phyloP scores from a whole-genome alignment of 2,888 invertebrate genomes.

The Apotomis capreana region DNA sequence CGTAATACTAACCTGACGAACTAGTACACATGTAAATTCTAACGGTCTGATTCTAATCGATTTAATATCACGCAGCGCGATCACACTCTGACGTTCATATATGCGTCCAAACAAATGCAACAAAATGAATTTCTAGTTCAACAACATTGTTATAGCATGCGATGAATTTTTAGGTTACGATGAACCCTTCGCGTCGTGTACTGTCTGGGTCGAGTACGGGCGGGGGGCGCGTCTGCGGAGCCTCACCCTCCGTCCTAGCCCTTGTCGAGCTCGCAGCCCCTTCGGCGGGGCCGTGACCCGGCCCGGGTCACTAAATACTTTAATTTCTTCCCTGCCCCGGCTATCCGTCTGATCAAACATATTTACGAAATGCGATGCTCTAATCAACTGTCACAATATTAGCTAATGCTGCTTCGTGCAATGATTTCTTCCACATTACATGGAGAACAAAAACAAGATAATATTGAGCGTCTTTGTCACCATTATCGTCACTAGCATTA shows the following conservation, averaged over 20 bases:
- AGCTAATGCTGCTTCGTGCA: background rate
- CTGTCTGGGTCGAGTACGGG: slow-evolving; percentile 25
- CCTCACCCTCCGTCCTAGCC: slow-evolving; percentile 45
- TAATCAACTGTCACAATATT: slow-evolving; percentile 10
- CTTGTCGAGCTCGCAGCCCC: slow-evolving; percentile 44
- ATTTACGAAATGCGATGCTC: slow-evolving; percentile 16
- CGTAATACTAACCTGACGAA: slow-evolving; percentile 6
- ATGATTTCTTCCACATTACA: background rate
- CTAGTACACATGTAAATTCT: background rate
- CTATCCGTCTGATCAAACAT: slow-evolving; percentile 27
- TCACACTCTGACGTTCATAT: background rate
- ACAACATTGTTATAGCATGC: slow-evolving; percentile 27
- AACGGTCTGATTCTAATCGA: background rate
- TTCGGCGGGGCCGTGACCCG: slow-evolving; percentile 45
- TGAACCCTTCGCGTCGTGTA: slow-evolving; percentile 31
- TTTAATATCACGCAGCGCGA: background rate
- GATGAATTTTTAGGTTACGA: slow-evolving; percentile 30
- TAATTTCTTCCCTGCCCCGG: slow-evolving; percentile 64
- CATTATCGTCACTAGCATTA: slow-evolving; percentile 14
- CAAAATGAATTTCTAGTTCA: slow-evolving; percentile 2
- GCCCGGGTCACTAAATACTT: slow-evolving; percentile 54
- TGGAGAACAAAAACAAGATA: background rate
- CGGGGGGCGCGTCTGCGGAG: slow-evolving; percentile 43
- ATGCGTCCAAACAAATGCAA: background rate
- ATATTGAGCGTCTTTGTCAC: slow-evolving; percentile 9